Evolutionary conservation across 2,888 invertebrate species (phyloP), one percentile per base, ranked within the genome.

Genomic region (Pyralis farinalis): DNA sequence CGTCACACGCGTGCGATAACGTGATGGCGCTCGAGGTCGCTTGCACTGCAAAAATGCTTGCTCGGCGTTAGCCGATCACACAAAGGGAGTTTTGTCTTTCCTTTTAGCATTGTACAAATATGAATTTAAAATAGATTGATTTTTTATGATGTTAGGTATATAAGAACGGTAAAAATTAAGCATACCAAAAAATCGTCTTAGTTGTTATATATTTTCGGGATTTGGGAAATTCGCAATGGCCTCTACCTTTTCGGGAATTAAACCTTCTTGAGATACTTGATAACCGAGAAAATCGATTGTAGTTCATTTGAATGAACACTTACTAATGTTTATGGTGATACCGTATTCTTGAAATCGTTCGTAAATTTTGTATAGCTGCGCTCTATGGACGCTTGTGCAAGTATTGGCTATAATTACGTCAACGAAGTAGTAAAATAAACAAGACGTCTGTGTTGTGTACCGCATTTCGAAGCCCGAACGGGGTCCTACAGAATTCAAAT

Each of bases 191-290:
- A 35, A 29, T 9, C 36, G 28, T n/a, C 36, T 25, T 36, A 36
- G 11, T 16, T 43, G 12, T 10, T 40, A 34, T 4, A 40, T 32
- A 7, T 31, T 43, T 32, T 27, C 28, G 12, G 36, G 36, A n/a
- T 36, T 36, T n/a, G 16, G 29, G 28, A 29, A 48, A 1, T 48
- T 16, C 0, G 32, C 9, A n/a, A 45, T 43, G 5, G 37, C 40
- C 12, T 43, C 10, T 8, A 43, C 41, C 16, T 41, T 38, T 25
- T 25, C 25, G 25, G 7, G 8, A 21, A 34, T 6, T 0, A 41
- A 22, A 21, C 43, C 41, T 4, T 39, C 12, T 1, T 1, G n/a
- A n/a, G 38, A 34, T 1, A 44, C 44, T n/a, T 35, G n/a, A 25
- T 25, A 25, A 16, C 16, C 12, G 22, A 12, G 10, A 16, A 36